Evolutionary conservation across 1,140 invertebrate species (phyloP).

Genomic region (Dreissena polymorpha): DNA sequence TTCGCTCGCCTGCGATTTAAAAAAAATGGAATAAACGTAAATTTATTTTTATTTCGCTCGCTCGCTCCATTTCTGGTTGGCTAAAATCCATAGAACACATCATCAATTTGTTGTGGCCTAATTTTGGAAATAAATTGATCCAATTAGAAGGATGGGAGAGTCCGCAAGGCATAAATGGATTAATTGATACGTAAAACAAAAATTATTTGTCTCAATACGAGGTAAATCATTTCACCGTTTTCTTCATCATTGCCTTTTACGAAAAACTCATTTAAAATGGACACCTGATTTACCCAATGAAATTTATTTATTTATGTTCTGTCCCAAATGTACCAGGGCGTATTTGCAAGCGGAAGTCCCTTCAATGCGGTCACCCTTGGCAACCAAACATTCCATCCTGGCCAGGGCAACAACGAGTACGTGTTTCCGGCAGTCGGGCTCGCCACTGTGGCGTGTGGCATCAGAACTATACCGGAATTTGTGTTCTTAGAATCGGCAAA

Average conservation of each 20-base stretch:
- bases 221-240: too few species aligned
- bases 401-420: constrained; percentile 80
- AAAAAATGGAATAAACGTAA: too few species aligned
- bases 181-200: too few species aligned
- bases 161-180: too few species aligned
- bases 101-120: too few species aligned
- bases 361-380: constrained; percentile 73
- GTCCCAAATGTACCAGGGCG: constrained; percentile 64
- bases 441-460: constrained; percentile 73
- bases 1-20: too few species aligned
- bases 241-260: not conserved
- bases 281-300: not conserved
- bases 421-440: constrained; percentile 79
- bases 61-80: too few species aligned
- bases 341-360: constrained; percentile 79
- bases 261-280: not conserved
- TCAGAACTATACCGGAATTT: constrained; percentile 74
- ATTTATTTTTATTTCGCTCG: too few species aligned
- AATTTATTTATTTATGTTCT: not conserved
- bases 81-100: too few species aligned
- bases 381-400: constrained; percentile 72
- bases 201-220: too few species aligned
- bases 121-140: too few species aligned
- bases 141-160: too few species aligned
- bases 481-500: constrained; percentile 77